phyloP scores from a whole-genome alignment of 2,888 invertebrate genomes.

The Epinotia bilunana region DNA sequence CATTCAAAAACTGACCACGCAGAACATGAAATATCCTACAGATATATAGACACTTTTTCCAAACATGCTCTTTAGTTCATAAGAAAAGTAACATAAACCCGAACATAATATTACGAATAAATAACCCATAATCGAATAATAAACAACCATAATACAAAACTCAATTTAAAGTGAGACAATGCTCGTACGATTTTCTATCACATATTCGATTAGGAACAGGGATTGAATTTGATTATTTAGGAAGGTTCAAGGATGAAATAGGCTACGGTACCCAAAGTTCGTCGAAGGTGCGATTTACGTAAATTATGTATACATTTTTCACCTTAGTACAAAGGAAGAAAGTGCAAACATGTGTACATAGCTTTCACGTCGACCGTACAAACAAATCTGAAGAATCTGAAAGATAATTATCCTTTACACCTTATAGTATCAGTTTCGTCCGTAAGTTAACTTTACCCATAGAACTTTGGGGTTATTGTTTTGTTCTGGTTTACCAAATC shows the following conservation, averaged over 20 bases:
- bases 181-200: background rate
- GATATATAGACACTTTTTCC: too few species aligned
- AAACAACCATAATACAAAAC: background rate
- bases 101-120: background rate
- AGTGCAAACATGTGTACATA: background rate
- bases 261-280: constrained; percentile 6
- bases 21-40: too few species aligned
- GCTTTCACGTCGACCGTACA: background rate
- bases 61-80: too few species aligned
- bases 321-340: background rate
- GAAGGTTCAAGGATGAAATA: constrained; percentile 26
- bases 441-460: background rate
- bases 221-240: constrained; percentile 14
- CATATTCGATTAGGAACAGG: constrained; percentile 1
- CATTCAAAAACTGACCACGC: too few species aligned
- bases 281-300: background rate
- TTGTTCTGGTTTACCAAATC: too few species aligned
- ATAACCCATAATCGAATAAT: background rate
- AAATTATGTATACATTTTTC: background rate
- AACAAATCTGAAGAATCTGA: constrained; percentile 9
- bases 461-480: background rate
- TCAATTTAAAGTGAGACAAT: constrained; percentile 9
- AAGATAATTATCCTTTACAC: constrained; percentile 15
- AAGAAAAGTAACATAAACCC: background rate
- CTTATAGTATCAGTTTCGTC: constrained; percentile 6